A percentile compares a stretch with the other conserved stretches of the same genome.
Conservation (phyloP, 2,797 vertebrate genomes). For the Synanceia verrucosa region DNA sequence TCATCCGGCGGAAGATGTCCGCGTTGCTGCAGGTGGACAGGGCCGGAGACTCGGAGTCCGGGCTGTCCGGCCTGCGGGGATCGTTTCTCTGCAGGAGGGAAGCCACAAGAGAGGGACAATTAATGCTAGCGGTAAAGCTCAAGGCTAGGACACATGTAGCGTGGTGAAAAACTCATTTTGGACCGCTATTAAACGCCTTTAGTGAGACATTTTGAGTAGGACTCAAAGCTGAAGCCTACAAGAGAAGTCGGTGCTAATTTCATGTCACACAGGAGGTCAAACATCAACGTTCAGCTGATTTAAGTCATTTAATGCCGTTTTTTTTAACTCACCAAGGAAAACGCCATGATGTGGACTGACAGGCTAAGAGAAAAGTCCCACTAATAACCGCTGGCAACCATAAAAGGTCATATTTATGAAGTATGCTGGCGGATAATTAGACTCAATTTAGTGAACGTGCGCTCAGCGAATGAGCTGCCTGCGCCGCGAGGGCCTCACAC, state of each 20-base stretch:
- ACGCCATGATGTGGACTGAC: constrained; percentile 77
- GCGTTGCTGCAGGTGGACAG: constrained; percentile 97
- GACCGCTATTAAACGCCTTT: not conserved
- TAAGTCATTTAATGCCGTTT: too few relatives aligned
- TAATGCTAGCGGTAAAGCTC: not conserved
- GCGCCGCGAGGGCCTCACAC: not conserved
- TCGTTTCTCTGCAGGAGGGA: constrained; percentile 74
- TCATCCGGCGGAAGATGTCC: constrained; percentile 95
- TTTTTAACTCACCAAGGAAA: constrained; percentile 86
- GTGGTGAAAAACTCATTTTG: rapidly evolving
- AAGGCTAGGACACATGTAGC: rapidly evolving
- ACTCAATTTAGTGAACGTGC: constrained; percentile 70
- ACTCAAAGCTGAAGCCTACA: not conserved
- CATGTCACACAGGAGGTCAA: not conserved
- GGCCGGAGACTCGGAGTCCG: constrained; percentile 88
- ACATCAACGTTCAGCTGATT: not conserved
- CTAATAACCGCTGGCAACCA: constrained; percentile 3
- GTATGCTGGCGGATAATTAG: constrained; percentile 61
- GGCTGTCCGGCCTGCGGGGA: constrained; percentile 85
- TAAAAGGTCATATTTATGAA: constrained; percentile 62
- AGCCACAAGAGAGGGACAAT: not conserved
- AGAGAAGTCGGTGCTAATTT: not conserved
- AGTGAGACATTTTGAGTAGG: not conserved
- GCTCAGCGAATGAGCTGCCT: constrained; percentile 18
- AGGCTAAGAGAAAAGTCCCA: constrained; percentile 58